These are phyloP conservation scores for Nothocercus julius DNA, from an alignment of 2,113 vertebrate genomes.

Conservation along the genomic window DNA sequence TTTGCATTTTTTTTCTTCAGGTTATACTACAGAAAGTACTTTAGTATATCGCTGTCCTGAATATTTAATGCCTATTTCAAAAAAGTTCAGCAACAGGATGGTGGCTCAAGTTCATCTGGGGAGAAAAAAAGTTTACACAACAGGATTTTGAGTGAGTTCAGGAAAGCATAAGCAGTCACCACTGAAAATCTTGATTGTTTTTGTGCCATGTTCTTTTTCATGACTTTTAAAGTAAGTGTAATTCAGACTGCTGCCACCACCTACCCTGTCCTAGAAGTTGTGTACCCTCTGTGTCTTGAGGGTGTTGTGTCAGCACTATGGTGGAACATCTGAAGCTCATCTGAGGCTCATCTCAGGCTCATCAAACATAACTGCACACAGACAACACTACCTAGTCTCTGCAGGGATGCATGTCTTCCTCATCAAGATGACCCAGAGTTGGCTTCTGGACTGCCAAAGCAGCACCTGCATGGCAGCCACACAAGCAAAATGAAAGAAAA, in stretches of 20 bases:
- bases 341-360: slow-evolving; percentile 4
- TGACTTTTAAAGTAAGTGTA: neutral
- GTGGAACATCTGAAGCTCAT: neutral
- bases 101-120: neutral
- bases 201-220: neutral
- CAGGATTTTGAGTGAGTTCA: neutral
- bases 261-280: neutral
- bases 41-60: neutral
- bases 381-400: slow-evolving; percentile 25
- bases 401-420: slow-evolving; percentile 27
- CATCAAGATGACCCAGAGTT: slow-evolving; percentile 42
- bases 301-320: neutral
- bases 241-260: neutral
- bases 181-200: neutral
- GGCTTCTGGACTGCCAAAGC: slow-evolving; percentile 21
- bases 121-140: neutral
- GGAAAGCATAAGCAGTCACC: neutral
- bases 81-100: neutral
- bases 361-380: slow-evolving; percentile 35
- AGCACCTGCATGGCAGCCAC: neutral
- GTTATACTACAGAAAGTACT: neutral
- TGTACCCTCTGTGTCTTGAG: neutral
- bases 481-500: neutral
- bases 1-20: neutral
- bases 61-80: neutral